phyloP scores from a whole-genome alignment of 2,113 vertebrate species.

The Dissostichus mawsoni region DNA sequence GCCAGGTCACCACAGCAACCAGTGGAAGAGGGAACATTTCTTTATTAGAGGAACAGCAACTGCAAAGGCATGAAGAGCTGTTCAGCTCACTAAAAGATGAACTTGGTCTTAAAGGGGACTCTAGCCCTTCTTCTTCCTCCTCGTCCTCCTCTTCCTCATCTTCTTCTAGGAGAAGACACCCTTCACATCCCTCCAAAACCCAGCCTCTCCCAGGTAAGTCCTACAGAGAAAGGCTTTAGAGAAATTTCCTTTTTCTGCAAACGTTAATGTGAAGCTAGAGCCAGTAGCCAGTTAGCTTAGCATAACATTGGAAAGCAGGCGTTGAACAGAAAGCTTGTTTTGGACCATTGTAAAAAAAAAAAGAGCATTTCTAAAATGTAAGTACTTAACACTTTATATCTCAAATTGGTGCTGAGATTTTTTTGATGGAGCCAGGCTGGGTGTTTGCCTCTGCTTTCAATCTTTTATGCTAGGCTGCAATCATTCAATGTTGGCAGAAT shows the following conservation, averaged over 20 bases:
- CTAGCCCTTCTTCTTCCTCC: conserved; percentile 84
- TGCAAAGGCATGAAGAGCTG: conserved; percentile 87
- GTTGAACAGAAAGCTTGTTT: neutral
- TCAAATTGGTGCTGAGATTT: neutral
- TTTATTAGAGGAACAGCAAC: conserved; percentile 83
- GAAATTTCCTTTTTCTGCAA: neutral
- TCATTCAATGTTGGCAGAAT: neutral
- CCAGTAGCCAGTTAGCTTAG: neutral
- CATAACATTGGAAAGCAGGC: neutral
- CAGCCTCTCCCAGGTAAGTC: conserved; percentile 65
- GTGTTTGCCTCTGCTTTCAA: neutral
- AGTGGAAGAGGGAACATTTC: conserved; percentile 85
- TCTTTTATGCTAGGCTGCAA: neutral
- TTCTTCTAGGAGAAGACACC: conserved; percentile 84
- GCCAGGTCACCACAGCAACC: conserved; percentile 71
- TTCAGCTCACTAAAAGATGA: conserved; percentile 88
- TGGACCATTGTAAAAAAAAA: neutral
- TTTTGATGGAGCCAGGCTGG: too few species aligned
- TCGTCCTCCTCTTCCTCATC: conserved; percentile 84
- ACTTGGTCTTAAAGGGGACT: conserved; percentile 89
- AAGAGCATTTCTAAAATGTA: neutral
- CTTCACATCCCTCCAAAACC: conserved; percentile 79
- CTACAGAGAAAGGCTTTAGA: neutral
- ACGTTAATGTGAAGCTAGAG: neutral
- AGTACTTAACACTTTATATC: neutral